A percentile compares a stretch with the other conserved stretches of the same genome.
These are phyloP conservation scores for Candidula unifasciata DNA, from an alignment of 2,888 invertebrate genomes.

Conservation along the genomic window DNA sequence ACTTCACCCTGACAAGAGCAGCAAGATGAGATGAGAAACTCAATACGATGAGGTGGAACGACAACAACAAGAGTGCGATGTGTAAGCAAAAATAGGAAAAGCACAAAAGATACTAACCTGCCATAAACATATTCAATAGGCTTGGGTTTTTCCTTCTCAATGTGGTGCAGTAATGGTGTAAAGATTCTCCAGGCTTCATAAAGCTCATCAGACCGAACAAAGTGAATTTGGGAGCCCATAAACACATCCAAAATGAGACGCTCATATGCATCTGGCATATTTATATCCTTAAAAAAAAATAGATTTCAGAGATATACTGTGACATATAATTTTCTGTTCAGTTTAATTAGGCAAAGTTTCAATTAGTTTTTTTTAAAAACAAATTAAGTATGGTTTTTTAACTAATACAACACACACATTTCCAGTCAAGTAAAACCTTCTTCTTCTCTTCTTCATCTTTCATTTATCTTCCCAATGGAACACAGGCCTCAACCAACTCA, in stretches of 20 bases:
- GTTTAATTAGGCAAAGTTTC: not conserved
- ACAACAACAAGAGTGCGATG: no score
- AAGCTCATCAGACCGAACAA: constrained; percentile 97
- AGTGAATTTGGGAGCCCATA: constrained; percentile 99
- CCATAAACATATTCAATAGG: constrained; percentile 89
- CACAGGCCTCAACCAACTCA: no score
- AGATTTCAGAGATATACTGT: not conserved
- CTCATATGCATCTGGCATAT: constrained; percentile 97
- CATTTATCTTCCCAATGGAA: no score
- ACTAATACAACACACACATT: no score
- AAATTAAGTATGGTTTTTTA: no score
- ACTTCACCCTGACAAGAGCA: no score
- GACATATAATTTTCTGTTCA: not conserved
- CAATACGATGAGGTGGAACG: no score
- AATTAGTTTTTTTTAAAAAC: no score
- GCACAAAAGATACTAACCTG: constrained; percentile 74
- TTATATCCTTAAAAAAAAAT: constrained; percentile 81
- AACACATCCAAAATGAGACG: constrained; percentile 97
- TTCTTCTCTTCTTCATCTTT: no score
- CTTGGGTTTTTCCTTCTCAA: constrained; percentile 86
- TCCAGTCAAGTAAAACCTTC: no score
- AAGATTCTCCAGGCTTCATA: constrained; percentile 99
- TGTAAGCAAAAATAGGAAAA: no score
- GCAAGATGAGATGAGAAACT: no score
- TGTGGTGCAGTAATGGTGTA: constrained; percentile 90